Evolutionary conservation across 2,113 vertebrate species (phyloP).

Genomic region (Naja naja): DNA sequence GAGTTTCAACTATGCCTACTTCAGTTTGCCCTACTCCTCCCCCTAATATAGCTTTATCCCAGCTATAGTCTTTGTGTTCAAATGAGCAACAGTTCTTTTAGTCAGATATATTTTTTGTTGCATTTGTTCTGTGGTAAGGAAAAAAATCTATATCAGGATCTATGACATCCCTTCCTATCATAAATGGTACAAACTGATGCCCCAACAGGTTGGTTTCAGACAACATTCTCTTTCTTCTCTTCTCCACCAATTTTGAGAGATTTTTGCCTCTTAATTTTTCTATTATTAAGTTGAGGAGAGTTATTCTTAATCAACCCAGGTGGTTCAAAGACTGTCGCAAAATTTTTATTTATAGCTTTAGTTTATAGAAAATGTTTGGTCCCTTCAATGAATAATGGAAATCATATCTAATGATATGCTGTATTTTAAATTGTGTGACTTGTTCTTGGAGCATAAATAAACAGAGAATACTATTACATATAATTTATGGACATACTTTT

Average conservation of each 20-base stretch:
- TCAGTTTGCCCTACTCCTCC: neutral
- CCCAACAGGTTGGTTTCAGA: neutral
- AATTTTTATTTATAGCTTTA: no score
- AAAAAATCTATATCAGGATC: neutral
- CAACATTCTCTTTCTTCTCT: neutral
- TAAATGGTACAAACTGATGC: neutral
- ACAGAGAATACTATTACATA: neutral
- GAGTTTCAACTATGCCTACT: neutral
- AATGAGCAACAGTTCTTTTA: neutral
- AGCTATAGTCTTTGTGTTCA: neutral
- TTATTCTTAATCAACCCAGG: no score
- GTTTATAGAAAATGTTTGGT: no score
- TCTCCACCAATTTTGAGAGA: neutral
- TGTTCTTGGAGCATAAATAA: no score
- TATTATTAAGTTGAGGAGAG: neutral
- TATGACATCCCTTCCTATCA: neutral
- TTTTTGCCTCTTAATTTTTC: neutral
- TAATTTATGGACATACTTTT: neutral
- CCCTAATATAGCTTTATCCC: neutral
- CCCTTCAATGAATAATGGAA: no score
- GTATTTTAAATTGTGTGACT: no score
- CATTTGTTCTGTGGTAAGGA: neutral
- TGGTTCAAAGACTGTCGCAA: no score
- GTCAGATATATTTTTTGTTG: neutral
- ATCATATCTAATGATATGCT: no score